Base-by-base conservation (phyloP, 2,888 invertebrate genomes). In the Polymixis flavicincta region DNA sequence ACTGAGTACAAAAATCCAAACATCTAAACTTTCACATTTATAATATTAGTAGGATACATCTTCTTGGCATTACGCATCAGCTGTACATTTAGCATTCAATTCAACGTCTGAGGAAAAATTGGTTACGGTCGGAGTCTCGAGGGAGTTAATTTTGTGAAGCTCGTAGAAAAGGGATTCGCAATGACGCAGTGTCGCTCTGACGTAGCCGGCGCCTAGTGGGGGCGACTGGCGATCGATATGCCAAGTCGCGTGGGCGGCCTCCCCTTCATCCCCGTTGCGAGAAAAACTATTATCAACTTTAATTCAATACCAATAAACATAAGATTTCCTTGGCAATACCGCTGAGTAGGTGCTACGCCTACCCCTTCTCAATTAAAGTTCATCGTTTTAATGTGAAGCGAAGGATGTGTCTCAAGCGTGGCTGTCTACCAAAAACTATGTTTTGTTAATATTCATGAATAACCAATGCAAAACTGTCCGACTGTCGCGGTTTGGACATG, bases 191-290 rank as follows among this genome's bases (percentile, higher is more conserved):
- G 76, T 83, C 77, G 88, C 87, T 90, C 87, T 93, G 95, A 94
- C 94, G 95, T 93, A 89, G 92, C 85, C 89, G 94, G 94, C 94
- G 94, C 93, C 93, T 85, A 63, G 89, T 83, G 89, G 90, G 88
- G 89, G 88, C 94, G 95, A 95, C 94, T 94, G 92, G 87, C 94
- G 95, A 95, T 95, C 95, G 93, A 96, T 95, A 95, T 83, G 64
- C 86, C 85, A 82, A 85, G 85, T 89, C 90, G 93, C 91, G 95
- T 94, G 91, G 94, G 95, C 90, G 94, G 88, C 90, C 90, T 92
- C 92, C 92, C 91, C 91, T 89, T 88, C 89, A 88, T 89, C 89
- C 90, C 85, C 86, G 82, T 83, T 78, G 71, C 78, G 80, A 85
- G 78, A 88, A 86, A 87, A 87, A 85, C 82, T 80, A 90, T 86